A percentile compares a stretch with the other conserved stretches of the same genome.
Evolutionary conservation across 1,140 invertebrate genomes (phyloP).

Genomic region (Hylyphantes graminicola): DNA sequence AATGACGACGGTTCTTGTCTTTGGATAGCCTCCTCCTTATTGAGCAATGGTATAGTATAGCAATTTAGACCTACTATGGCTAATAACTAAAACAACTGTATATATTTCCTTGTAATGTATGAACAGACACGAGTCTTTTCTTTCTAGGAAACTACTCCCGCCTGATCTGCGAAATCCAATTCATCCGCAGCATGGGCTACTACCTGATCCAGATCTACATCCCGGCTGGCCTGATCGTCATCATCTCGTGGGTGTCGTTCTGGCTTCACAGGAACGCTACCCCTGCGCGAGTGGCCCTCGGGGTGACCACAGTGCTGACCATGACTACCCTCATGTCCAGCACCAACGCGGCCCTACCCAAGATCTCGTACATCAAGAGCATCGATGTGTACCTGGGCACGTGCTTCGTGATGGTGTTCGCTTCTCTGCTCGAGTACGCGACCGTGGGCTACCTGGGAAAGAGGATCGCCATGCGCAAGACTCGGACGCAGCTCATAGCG

Average conservation of each 20-base stretch:
- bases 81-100: no score
- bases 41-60: no score
- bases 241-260: constrained; percentile 72
- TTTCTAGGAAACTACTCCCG: constrained; percentile 70
- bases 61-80: no score
- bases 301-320: constrained; percentile 72
- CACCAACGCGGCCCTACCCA: constrained; percentile 71
- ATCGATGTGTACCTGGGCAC: constrained; percentile 71
- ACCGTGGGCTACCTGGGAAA: constrained; percentile 96
- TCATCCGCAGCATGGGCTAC: constrained; percentile 70
- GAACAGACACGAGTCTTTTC: neutral
- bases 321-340: constrained; percentile 73
- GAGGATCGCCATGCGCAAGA: constrained; percentile 94
- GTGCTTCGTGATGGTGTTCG: constrained; percentile 68
- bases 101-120: no score
- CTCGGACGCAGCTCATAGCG: constrained; percentile 85
- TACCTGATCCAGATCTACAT: constrained; percentile 74
- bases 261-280: constrained; percentile 69
- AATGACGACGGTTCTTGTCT: no score
- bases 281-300: constrained; percentile 70
- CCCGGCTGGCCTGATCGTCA: constrained; percentile 70
- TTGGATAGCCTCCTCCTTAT: no score
- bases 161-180: constrained; percentile 69
- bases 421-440: constrained; percentile 79
- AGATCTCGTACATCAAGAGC: constrained; percentile 71